Evolutionary conservation across 30 jellyfish, hydroid and myxozoan species (phyloP), one percentile per base, ranked within the genome.

Genomic region (Aurelia aurita): DNA sequence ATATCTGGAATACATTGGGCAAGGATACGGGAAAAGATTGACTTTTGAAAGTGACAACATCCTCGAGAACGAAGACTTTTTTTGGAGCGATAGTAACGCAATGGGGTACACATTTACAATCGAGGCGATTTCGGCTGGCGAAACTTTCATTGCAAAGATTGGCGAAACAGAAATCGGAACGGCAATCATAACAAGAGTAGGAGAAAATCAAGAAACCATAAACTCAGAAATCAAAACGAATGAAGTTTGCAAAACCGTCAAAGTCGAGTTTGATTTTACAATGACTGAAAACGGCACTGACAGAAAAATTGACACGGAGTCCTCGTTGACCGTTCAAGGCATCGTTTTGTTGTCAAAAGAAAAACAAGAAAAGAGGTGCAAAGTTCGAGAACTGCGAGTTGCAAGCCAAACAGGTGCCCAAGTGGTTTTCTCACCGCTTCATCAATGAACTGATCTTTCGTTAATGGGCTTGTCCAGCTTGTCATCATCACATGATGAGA

Each of bases 41-140:
- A 83, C 93, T n/a, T 83, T 83, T 70, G 92, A 82, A 69, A 64
- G 74, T 44, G 85, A 84, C 10, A 77, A 84, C 59, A 45, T 90
- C 21, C 84, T 89, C 2, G 82, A 77, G 23, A 89, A 89, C 69
- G 94, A 82, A 10, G 82, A 80, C 74, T 82, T 74, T 66, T 80
- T 90, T 59, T 90, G 96, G 97, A 85, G 96, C 19, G 92, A 90
- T 82, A 84, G 96, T 76, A 80, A 85, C 60, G 68, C 58, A 3
- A 20, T 39, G 31, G 97, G 97, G 14, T 90, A 82, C 74, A 84
- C 96, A 10, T 90, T 90, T 64, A 22, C 84, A 13, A 79, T 90
- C 1, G 73, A 77, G 18, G 90, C 80, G 20, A 9, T 90, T 2
- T 45, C 87, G 2, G 69, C 34, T 27, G 92, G 90, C 25, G 90